Percentiles rank a stretch among this genome's conserved stretches.
Conservation (phyloP, 2,797 vertebrate genomes). For the Manis pentadactyla region DNA sequence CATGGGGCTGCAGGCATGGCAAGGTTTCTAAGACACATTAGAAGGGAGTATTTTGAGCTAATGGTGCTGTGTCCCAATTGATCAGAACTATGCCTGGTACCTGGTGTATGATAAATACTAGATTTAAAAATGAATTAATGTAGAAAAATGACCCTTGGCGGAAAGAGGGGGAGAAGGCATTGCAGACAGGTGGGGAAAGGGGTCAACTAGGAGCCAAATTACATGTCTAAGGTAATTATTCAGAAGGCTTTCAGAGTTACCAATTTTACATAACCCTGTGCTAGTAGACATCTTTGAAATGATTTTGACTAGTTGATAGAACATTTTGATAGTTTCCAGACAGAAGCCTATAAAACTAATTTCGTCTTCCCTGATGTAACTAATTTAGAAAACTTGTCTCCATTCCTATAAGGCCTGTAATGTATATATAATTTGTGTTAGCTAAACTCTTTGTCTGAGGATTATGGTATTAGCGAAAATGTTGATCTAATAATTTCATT, state of each 20-base stretch:
- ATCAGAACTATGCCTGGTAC: background rate
- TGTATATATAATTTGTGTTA: background rate
- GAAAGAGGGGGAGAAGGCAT: background rate
- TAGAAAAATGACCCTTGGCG: background rate
- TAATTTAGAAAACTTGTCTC: slow-evolving; percentile 9
- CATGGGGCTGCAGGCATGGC: background rate
- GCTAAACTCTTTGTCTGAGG: background rate
- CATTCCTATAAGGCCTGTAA: background rate
- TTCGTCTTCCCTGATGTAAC: background rate
- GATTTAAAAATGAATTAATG: background rate
- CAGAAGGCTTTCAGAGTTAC: slow-evolving; percentile 11
- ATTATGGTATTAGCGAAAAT: background rate
- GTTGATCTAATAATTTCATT: background rate
- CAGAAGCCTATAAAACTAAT: background rate
- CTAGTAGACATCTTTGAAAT: background rate
- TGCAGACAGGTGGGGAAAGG: background rate
- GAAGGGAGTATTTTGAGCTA: background rate
- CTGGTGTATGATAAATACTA: background rate
- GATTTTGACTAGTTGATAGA: background rate
- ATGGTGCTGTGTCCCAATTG: background rate
- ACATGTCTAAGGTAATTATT: background rate
- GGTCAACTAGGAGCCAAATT: background rate
- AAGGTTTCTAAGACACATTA: background rate
- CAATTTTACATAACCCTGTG: background rate
- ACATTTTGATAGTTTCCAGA: background rate